Evolutionary conservation across 2,113 vertebrate genomes (phyloP).

Genomic region (Thalassoma bifasciatum): DNA sequence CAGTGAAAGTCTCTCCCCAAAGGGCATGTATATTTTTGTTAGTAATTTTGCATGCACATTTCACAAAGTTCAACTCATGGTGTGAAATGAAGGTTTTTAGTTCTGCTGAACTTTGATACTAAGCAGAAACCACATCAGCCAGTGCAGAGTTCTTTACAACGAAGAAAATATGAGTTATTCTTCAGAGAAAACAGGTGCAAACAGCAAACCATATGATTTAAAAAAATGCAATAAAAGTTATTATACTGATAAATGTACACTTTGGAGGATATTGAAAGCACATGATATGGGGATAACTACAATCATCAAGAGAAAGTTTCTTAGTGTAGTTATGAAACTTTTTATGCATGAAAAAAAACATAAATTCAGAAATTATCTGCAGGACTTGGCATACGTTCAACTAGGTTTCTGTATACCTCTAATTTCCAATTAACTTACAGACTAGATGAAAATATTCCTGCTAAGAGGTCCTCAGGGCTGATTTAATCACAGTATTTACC

Average conservation of each 20-base stretch:
- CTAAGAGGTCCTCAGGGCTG: slow-evolving; percentile 4
- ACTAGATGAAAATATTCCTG: not conserved
- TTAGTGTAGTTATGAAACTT: not conserved
- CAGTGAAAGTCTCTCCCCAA: not conserved
- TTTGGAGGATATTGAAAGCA: not conserved
- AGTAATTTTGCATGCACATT: slow-evolving; percentile 7
- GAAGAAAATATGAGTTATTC: not conserved
- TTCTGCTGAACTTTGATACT: not conserved
- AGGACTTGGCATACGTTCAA: not conserved
- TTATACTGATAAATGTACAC: no score
- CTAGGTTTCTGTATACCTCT: not conserved
- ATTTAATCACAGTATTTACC: slow-evolving; percentile 35
- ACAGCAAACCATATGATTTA: no score
- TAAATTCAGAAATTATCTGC: not conserved
- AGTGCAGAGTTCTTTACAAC: not conserved
- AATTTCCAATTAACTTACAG: not conserved
- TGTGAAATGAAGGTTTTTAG: slow-evolving; percentile 5
- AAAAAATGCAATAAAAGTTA: not conserved
- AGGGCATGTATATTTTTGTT: slow-evolving; percentile 21
- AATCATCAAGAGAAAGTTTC: not conserved
- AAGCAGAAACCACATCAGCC: not conserved
- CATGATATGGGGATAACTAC: not conserved
- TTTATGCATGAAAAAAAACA: not conserved
- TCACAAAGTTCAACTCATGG: slow-evolving; percentile 1
- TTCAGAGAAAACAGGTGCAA: not conserved